A percentile compares a stretch with the other conserved stretches of the same genome.
Conservation (phyloP, 2,113 vertebrate species). For the Astur gentilis region DNA sequence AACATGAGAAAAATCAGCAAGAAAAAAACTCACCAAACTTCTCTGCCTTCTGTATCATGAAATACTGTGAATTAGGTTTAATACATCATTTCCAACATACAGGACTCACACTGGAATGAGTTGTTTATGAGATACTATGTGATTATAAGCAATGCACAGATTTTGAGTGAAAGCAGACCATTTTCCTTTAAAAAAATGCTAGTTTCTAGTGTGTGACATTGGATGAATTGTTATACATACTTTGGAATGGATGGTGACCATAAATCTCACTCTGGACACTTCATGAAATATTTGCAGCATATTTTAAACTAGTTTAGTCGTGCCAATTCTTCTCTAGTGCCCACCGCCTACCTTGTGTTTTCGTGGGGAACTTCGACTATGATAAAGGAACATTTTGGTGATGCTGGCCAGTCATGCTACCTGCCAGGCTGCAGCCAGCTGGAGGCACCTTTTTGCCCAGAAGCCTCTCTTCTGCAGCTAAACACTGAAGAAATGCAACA, state of each 20-base stretch:
- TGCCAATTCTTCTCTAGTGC: not conserved
- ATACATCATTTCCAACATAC: not conserved
- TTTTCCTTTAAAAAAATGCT: not conserved
- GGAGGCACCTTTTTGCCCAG: not conserved
- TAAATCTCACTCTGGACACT: not conserved
- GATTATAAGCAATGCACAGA: not conserved
- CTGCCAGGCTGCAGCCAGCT: not conserved
- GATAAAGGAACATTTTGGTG: not conserved
- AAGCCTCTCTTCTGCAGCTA: not conserved
- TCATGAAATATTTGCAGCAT: not conserved
- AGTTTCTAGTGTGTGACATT: not conserved
- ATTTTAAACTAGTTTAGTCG: not conserved
- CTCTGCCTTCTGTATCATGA: not conserved
- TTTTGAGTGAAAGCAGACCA: not conserved
- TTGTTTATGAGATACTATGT: not conserved
- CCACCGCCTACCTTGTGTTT: not conserved
- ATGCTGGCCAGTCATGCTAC: not conserved
- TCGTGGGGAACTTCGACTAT: fast-evolving
- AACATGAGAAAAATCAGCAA: not conserved
- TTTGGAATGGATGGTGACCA: not conserved
- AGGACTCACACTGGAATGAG: not conserved
- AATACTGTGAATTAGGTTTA: not conserved
- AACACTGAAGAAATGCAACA: not conserved
- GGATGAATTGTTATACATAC: not conserved
- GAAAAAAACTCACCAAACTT: not conserved